Conservation (phyloP, 1,140 invertebrate genomes). For the Manduca sexta region DNA sequence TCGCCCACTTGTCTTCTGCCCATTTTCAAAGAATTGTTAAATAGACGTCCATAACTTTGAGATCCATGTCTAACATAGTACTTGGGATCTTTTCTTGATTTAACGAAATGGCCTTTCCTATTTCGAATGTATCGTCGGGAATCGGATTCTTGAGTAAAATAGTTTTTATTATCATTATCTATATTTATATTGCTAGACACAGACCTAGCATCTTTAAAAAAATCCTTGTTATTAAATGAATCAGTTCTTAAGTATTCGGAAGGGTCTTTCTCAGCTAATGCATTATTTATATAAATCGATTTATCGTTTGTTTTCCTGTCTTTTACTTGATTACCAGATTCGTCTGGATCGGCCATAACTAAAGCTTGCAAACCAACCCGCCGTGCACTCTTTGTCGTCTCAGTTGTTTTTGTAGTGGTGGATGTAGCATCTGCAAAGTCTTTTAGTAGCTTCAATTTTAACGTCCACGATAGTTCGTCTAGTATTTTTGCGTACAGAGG, state of each 20-base stretch:
- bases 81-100: too few species aligned
- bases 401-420: neutral
- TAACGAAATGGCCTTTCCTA: too few species aligned
- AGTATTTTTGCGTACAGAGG: conserved; percentile 12
- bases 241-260: neutral
- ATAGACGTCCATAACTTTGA: too few species aligned
- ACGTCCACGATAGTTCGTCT: conserved; percentile 33
- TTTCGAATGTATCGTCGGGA: too few species aligned
- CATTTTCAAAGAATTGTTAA: too few species aligned
- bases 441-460: conserved; percentile 27
- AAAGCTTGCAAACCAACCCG: neutral
- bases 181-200: too few species aligned
- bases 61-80: too few species aligned
- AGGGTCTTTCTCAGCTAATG: neutral
- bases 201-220: too few species aligned
- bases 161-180: too few species aligned
- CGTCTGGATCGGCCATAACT: neutral
- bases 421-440: neutral
- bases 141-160: too few species aligned
- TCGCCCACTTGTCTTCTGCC: neutral
- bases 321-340: neutral
- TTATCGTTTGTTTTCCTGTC: neutral
- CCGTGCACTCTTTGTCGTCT: neutral
- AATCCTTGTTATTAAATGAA: neutral
- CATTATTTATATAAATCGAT: neutral